Evolutionary conservation across 2,113 vertebrate genomes (phyloP).

Genomic region (Sylvilagus bachmani): DNA sequence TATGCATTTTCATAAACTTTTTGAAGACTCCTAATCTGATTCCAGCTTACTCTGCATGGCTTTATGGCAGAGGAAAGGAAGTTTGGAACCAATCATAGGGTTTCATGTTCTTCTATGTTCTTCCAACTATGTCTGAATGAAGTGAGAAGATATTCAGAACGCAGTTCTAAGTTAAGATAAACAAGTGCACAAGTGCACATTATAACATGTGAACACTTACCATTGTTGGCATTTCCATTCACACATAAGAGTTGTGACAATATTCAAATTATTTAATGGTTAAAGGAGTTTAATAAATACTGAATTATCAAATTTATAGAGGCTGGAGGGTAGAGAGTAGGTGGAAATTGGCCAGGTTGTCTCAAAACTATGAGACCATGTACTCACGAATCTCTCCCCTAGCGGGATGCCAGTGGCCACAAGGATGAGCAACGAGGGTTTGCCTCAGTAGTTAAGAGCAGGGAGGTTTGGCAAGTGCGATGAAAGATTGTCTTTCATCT

Average conservation of each 20-base stretch:
- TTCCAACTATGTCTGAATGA: not conserved
- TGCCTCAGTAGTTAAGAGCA: not conserved
- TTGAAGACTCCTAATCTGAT: not conserved
- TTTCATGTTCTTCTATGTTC: not conserved
- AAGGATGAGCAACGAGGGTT: not conserved
- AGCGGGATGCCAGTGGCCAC: not conserved
- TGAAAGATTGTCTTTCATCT: not conserved
- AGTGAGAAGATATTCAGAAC: not conserved
- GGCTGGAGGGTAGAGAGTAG: not conserved
- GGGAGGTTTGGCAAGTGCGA: not conserved
- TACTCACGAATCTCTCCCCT: not conserved
- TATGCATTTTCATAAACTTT: too few relatives aligned
- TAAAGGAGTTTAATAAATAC: not conserved
- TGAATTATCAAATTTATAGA: not conserved
- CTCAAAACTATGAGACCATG: not conserved
- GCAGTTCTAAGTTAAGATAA: conserved; percentile 1
- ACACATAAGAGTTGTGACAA: not conserved
- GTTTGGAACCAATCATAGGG: not conserved
- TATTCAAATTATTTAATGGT: not conserved
- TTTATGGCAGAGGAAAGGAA: not conserved
- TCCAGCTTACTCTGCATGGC: not conserved
- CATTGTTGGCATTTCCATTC: not conserved
- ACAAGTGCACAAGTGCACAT: not conserved
- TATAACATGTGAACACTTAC: not conserved
- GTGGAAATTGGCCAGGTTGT: not conserved